These are phyloP conservation scores for Thunnus albacares DNA, from an alignment of 2,797 vertebrate species.

Conservation along the genomic window DNA sequence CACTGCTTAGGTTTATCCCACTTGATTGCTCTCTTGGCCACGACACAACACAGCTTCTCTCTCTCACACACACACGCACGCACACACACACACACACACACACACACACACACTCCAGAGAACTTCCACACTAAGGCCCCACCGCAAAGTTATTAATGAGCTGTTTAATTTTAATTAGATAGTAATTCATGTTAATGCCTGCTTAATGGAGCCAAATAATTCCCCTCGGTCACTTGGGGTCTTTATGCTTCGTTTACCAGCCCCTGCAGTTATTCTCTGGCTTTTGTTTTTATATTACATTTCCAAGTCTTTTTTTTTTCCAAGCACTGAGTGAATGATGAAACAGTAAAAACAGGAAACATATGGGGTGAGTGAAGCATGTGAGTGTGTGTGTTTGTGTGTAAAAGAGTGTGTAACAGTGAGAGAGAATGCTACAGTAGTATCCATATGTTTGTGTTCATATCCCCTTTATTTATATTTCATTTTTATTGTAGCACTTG, in stretches of 20 bases:
- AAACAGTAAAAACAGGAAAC: slow-evolving; percentile 70
- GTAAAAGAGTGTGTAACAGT: slow-evolving; percentile 24
- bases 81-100: slow-evolving; percentile 47
- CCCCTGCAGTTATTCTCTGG: slow-evolving; percentile 81
- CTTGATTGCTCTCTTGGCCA: slow-evolving; percentile 79
- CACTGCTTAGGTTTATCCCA: slow-evolving; percentile 76
- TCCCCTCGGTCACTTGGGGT: slow-evolving; percentile 85
- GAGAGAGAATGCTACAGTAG: slow-evolving; percentile 14
- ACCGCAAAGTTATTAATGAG: slow-evolving; percentile 88
- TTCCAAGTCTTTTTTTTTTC: slow-evolving; percentile 62
- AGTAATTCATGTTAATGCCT: slow-evolving; percentile 90
- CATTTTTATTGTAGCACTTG: slow-evolving; percentile 25
- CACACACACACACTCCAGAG: slow-evolving; percentile 70
- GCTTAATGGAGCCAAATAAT: slow-evolving; percentile 88
- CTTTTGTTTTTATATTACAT: slow-evolving; percentile 86
- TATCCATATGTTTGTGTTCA: slow-evolving; percentile 30
- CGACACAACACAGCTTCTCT: slow-evolving; percentile 64
- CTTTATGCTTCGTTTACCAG: slow-evolving; percentile 85
- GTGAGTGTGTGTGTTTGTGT: slow-evolving; percentile 30
- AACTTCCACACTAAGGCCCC: slow-evolving; percentile 83
- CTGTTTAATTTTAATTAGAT: slow-evolving; percentile 90
- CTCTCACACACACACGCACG: slow-evolving; percentile 33
- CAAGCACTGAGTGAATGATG: slow-evolving; percentile 72
- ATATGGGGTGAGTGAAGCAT: slow-evolving; percentile 68
- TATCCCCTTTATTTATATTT: slow-evolving; percentile 20